These are phyloP conservation scores for Drosophila flavopinicola DNA, from an alignment of 2,888 invertebrate species.

Conservation along the genomic window DNA sequence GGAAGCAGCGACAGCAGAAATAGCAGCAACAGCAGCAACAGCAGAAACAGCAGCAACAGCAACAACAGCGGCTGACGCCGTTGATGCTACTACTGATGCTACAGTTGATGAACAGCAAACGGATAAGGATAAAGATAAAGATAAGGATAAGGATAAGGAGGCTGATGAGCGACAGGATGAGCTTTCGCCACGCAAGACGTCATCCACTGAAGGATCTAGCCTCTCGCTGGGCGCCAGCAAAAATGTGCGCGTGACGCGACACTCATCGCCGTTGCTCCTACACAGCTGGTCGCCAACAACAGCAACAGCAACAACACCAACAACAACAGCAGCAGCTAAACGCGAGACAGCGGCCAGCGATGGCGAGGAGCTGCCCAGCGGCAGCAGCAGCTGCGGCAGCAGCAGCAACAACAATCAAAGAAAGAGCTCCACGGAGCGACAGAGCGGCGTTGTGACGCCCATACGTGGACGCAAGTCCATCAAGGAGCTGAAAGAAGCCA, in stretches of 20 bases:
- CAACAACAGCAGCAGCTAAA: neutral
- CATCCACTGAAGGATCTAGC: slow-evolving; percentile 24
- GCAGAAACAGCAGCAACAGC: slow-evolving; percentile 1
- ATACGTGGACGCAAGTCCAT: slow-evolving; percentile 80
- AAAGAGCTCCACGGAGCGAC: slow-evolving; percentile 58
- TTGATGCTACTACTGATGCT: slow-evolving; percentile 33
- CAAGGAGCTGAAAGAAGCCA: slow-evolving; percentile 72
- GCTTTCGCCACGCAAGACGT: slow-evolving; percentile 5
- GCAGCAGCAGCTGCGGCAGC: slow-evolving; percentile 22
- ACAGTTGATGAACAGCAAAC: slow-evolving; percentile 18
- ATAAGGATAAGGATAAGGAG: slow-evolving; percentile 13
- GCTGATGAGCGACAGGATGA: neutral
- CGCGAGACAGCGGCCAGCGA: slow-evolving; percentile 33
- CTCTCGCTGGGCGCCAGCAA: slow-evolving; percentile 27
- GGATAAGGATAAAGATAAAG: slow-evolving; percentile 26
- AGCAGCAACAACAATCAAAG: slow-evolving; percentile 21
- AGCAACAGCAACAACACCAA: neutral
- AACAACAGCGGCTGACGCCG: slow-evolving; percentile 26
- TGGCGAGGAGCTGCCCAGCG: slow-evolving; percentile 43
- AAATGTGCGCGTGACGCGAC: slow-evolving; percentile 70
- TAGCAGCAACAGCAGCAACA: slow-evolving; percentile 36
- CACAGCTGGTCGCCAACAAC: slow-evolving; percentile 48
- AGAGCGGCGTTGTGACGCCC: slow-evolving; percentile 9
- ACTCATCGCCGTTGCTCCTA: slow-evolving; percentile 71
- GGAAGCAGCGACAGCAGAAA: slow-evolving; percentile 14